These are phyloP conservation scores for Dreissena polymorpha DNA, from an alignment of 1,140 invertebrate genomes.

Conservation along the genomic window DNA sequence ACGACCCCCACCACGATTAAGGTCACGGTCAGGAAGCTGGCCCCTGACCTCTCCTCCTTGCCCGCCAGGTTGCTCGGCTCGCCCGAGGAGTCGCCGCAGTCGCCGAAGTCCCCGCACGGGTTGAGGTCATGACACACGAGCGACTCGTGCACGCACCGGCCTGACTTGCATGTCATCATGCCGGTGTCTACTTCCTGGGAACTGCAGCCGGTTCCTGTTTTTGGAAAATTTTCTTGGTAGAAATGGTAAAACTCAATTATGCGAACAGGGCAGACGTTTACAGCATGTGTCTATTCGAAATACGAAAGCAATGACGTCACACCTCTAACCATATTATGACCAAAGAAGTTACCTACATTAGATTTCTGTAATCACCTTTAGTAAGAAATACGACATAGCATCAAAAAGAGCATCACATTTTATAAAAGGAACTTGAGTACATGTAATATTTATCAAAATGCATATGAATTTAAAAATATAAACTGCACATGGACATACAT, in stretches of 20 bases:
- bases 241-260: neutral
- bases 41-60: neutral
- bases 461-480: no score
- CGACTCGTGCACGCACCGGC: constrained; percentile 34
- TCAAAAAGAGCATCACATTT: no score
- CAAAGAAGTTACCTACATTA: no score
- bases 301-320: neutral
- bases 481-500: no score
- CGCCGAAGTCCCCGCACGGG: constrained; percentile 36
- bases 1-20: constrained; percentile 22
- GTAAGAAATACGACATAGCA: no score
- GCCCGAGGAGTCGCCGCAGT: constrained; percentile 1
- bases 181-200: neutral
- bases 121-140: constrained; percentile 40
- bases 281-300: neutral
- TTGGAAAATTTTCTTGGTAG: neutral
- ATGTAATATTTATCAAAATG: no score
- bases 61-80: neutral
- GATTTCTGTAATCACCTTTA: no score
- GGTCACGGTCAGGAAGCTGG: constrained; percentile 9
- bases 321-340: no score
- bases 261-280: neutral
- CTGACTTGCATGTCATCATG: constrained; percentile 35
- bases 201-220: constrained; percentile 27
- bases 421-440: no score